Percentiles rank a stretch among this genome's conserved stretches.
Conservation (phyloP, 1,140 invertebrate genomes). For the Habropoda laboriosa region DNA sequence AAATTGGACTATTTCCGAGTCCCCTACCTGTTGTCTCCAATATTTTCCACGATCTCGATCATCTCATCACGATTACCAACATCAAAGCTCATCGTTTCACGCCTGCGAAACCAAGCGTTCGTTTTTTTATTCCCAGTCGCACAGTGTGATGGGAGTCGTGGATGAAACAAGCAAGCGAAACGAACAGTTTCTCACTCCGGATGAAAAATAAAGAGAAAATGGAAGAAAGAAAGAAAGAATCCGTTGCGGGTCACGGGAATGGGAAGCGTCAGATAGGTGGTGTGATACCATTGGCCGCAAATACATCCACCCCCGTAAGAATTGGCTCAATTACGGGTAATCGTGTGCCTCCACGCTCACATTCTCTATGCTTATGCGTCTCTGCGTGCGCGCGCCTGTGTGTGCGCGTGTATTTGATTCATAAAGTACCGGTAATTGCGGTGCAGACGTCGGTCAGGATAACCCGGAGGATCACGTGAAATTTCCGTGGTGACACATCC, state of each 20-base stretch:
- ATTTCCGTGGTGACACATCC: constrained; percentile 67
- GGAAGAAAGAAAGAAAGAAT: too few species aligned
- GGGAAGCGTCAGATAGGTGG: constrained; percentile 45
- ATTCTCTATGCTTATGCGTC: too few species aligned
- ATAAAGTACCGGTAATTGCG: constrained; percentile 78
- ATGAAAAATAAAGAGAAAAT: constrained; percentile 29
- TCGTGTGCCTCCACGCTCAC: constrained; percentile 67
- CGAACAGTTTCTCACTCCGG: background rate
- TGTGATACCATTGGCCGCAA: constrained; percentile 65
- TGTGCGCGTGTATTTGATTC: constrained; percentile 67
- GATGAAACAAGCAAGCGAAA: background rate
- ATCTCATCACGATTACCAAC: background rate
- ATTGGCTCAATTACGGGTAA: constrained; percentile 80
- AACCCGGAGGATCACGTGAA: constrained; percentile 75
- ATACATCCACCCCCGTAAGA: constrained; percentile 73
- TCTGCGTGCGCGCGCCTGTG: constrained; percentile 60
- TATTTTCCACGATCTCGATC: background rate
- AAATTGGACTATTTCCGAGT: constrained; percentile 59
- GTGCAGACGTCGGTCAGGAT: constrained; percentile 71
- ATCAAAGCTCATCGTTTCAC: background rate
- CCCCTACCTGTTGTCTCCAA: constrained; percentile 18
- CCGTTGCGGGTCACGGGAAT: background rate
- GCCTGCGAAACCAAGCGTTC: too few species aligned
- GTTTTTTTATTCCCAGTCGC: too few species aligned
- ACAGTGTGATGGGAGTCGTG: too few species aligned